A percentile compares a stretch with the other conserved stretches of the same genome.
phyloP scores from a whole-genome alignment of 2,797 vertebrate genomes.

The Rhyacichthys aspro region DNA sequence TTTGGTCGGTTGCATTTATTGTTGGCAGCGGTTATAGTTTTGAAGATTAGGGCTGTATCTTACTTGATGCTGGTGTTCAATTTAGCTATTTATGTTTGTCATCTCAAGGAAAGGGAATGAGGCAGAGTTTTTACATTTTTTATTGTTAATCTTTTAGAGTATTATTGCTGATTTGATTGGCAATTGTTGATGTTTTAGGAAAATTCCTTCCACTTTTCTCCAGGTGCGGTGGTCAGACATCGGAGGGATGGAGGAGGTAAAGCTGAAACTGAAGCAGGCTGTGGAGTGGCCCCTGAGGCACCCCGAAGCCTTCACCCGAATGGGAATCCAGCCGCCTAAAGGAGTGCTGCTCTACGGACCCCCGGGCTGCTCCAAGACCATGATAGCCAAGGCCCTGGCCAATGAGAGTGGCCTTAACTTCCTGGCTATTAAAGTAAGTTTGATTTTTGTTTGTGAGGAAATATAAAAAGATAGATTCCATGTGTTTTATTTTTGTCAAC shows the following conservation, averaged over 20 bases:
- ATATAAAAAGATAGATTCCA: not conserved
- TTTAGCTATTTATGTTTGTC: too few species aligned
- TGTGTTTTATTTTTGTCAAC: too few species aligned
- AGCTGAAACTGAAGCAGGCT: conserved; percentile 93
- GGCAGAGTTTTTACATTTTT: too few species aligned
- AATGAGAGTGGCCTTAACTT: conserved; percentile 96
- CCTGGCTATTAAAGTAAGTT: conserved; percentile 90
- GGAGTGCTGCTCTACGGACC: conserved; percentile 95
- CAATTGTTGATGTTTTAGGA: not conserved
- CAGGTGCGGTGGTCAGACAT: conserved; percentile 96
- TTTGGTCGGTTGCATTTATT: conserved; percentile 20
- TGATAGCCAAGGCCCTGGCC: conserved; percentile 96
- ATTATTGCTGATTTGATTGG: not conserved
- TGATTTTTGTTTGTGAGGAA: not conserved
- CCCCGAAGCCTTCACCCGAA: conserved; percentile 88
- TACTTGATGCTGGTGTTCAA: too few species aligned
- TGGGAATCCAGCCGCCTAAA: conserved; percentile 94
- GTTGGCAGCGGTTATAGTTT: conserved; percentile 8
- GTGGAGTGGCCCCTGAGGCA: conserved; percentile 96
- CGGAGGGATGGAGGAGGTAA: conserved; percentile 92
- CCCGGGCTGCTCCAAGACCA: conserved; percentile 97
- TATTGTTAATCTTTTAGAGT: too few species aligned
- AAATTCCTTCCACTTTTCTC: conserved; percentile 5
- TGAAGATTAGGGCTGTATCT: not conserved
- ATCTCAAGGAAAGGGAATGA: too few species aligned